A percentile compares a stretch with the other conserved stretches of the same genome.
Evolutionary conservation across 2,888 invertebrate species (phyloP).

Genomic region (Oxycera nigricornis): DNA sequence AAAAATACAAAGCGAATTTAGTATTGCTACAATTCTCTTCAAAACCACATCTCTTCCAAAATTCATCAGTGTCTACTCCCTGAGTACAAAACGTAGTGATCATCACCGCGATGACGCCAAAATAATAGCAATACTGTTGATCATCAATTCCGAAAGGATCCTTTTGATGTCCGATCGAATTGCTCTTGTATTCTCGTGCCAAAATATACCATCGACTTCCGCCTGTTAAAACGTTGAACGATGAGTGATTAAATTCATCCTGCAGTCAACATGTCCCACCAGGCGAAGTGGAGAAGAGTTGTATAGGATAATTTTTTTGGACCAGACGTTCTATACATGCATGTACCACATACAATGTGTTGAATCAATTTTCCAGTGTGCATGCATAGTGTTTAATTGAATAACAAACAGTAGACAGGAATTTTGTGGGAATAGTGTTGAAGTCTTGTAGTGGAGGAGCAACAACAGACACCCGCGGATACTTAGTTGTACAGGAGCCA

Average conservation of each 20-base stretch:
- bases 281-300: no score
- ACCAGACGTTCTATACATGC: background rate
- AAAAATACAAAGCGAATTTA: no score
- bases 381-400: background rate
- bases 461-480: background rate
- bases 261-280: no score
- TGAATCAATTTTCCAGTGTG: background rate
- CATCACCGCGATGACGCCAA: background rate
- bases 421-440: constrained; percentile 13
- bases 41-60: background rate
- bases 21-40: no score
- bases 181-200: constrained; percentile 29
- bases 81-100: background rate
- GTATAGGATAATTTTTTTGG: background rate
- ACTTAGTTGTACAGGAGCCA: background rate
- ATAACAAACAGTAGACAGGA: constrained; percentile 9
- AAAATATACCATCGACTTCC: constrained; percentile 35
- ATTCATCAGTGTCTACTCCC: background rate
- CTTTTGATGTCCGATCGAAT: constrained; percentile 34
- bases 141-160: constrained; percentile 19
- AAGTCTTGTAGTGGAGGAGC: background rate
- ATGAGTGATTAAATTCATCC: no score
- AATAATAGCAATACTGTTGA: background rate
- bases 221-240: constrained; percentile 5
- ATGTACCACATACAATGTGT: background rate